Evolutionary conservation across 2,888 invertebrate species (phyloP), one percentile per base, ranked within the genome.

Genomic region (Liopterus haemorrhoidalis): DNA sequence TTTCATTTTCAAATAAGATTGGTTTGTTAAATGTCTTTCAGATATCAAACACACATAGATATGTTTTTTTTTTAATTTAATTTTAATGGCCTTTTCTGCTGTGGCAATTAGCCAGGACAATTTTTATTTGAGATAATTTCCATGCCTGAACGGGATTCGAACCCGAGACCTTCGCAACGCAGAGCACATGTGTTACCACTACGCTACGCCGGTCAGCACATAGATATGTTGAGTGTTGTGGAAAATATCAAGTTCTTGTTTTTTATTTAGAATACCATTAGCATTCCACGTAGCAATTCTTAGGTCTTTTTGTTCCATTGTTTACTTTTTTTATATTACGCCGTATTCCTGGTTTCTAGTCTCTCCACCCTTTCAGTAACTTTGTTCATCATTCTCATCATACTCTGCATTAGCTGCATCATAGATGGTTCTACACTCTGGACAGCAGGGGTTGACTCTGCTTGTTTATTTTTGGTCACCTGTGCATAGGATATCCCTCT

Each of bases 41-140:
- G 41, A 49, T n/a, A 49, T 37, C 15, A 46, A 38, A 15, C 41
- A 45, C 19, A 41, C 36, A 41, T 44, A 43, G 22, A n/a, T n/a
- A n/a, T n/a, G n/a, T n/a, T n/a, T n/a, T n/a, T n/a, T n/a, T n/a
- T n/a, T n/a, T n/a, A n/a, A n/a, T n/a, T n/a, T n/a, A n/a, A n/a
- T n/a, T n/a, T n/a, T n/a, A n/a, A n/a, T n/a, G n/a, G n/a, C n/a
- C n/a, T n/a, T n/a, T n/a, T n/a, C n/a, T n/a, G n/a, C n/a, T n/a
- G n/a, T n/a, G n/a, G n/a, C n/a, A n/a, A n/a, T n/a, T n/a, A n/a
- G n/a, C n/a, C n/a, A n/a, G n/a, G n/a, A n/a, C n/a, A n/a, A n/a
- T n/a, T n/a, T n/a, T n/a, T n/a, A n/a, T n/a, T n/a, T n/a, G n/a
- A n/a, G n/a, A n/a, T n/a, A n/a, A n/a, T n/a, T n/a, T n/a, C n/a